Evolutionary conservation across 2,113 vertebrate species (phyloP).

Genomic region (Solenodon paradoxus): DNA sequence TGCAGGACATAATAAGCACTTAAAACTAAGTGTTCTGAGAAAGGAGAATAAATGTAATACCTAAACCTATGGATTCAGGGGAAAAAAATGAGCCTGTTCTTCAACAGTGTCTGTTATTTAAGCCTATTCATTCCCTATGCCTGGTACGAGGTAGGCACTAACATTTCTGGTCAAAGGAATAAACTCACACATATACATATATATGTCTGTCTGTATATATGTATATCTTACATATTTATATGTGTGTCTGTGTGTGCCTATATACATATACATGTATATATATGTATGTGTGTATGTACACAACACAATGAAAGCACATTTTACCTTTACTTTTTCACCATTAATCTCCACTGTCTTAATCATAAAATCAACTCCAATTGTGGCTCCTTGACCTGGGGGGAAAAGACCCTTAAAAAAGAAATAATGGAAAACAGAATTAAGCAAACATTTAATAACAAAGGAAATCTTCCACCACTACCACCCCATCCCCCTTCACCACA

Average conservation of each 20-base stretch:
- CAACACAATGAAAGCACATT: background rate
- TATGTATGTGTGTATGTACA: too few species aligned
- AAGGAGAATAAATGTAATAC: constrained; percentile 13
- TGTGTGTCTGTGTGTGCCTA: too few species aligned
- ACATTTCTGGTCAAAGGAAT: background rate
- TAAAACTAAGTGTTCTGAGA: background rate
- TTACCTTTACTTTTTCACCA: constrained; percentile 98
- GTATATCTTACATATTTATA: too few species aligned
- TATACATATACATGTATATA: too few species aligned
- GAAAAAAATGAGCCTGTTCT: background rate
- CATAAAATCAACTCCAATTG: constrained; percentile 99
- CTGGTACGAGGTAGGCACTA: background rate
- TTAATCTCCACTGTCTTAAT: constrained; percentile 99
- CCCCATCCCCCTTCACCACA: too few species aligned
- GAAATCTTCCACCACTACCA: background rate
- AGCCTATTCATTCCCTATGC: background rate
- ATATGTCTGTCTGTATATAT: too few species aligned
- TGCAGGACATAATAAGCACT: background rate
- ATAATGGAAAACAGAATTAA: constrained; percentile 46
- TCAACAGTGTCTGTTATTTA: background rate
- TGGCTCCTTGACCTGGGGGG: constrained; percentile 98
- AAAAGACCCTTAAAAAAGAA: constrained; percentile 92
- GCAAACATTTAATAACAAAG: constrained; percentile 48
- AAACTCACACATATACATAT: background rate
- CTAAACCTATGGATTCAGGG: background rate